A percentile compares a stretch with the other conserved stretches of the same genome.
Conservation (phyloP, 35 echinoderm and acorn worm genomes). For the Amphiura filiformis region DNA sequence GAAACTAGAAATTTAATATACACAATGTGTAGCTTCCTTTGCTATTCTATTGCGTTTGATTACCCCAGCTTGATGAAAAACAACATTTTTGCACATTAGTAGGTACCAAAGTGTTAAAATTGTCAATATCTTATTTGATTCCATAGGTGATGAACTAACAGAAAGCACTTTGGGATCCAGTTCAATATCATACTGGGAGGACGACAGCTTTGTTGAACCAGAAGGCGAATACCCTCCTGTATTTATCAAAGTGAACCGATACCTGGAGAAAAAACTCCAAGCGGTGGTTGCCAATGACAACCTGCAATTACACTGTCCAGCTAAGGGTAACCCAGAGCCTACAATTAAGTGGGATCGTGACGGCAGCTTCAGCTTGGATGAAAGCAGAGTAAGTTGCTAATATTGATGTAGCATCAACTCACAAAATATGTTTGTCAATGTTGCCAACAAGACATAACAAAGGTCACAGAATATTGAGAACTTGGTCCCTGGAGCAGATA, state of each 20-base stretch:
- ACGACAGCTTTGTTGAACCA: neutral
- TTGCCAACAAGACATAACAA: neutral
- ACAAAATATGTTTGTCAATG: neutral
- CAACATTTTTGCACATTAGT: too few species aligned
- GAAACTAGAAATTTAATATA: too few species aligned
- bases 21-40: too few species aligned
- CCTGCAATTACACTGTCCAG: neutral
- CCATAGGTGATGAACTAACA: too few species aligned
- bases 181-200: too few species aligned
- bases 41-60: too few species aligned
- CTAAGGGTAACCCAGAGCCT: neutral
- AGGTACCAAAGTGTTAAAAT: too few species aligned
- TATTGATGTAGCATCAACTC: neutral
- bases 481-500: neutral
- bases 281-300: neutral
- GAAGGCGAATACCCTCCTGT: neutral
- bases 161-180: too few species aligned
- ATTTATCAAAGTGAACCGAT: neutral
- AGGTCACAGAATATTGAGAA: neutral
- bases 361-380: neutral
- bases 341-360: neutral
- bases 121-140: too few species aligned
- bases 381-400: neutral
- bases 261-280: neutral
- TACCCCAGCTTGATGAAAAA: too few species aligned